Conservation (phyloP, 2,797 vertebrate genomes). For the Muscicapa comitata region DNA sequence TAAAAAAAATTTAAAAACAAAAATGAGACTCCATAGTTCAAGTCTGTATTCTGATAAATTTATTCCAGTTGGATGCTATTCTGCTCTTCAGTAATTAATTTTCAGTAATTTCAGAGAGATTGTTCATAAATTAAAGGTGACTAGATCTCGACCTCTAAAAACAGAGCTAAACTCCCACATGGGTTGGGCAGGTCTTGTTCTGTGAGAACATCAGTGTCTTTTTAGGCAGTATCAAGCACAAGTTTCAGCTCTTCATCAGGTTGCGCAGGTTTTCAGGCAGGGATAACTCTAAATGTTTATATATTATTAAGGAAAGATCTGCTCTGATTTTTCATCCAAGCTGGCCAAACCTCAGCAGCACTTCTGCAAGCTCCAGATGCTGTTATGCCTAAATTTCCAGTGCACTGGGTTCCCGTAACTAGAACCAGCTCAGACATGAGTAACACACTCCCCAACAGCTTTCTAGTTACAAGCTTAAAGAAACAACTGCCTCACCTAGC, state of each 20-base stretch:
- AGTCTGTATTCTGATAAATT: background rate
- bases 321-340: background rate
- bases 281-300: background rate
- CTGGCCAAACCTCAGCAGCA: background rate
- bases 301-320: background rate
- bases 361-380: background rate
- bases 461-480: slow-evolving; percentile 32
- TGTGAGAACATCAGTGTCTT: background rate
- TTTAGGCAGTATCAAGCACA: background rate
- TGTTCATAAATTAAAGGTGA: background rate
- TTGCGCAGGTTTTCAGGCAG: background rate
- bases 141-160: background rate
- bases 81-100: background rate
- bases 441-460: slow-evolving; percentile 13
- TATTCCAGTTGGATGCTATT: background rate
- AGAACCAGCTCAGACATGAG: slow-evolving; percentile 34
- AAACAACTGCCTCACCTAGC: slow-evolving; percentile 44
- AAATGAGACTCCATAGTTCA: background rate
- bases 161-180: background rate
- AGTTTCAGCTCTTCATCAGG: background rate
- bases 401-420: background rate
- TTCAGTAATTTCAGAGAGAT: background rate
- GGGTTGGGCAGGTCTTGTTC: background rate
- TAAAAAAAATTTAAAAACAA: background rate
- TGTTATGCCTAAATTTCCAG: background rate